phyloP scores from a whole-genome alignment of 1,140 invertebrate species.

The Bilobella aurantiaca region DNA sequence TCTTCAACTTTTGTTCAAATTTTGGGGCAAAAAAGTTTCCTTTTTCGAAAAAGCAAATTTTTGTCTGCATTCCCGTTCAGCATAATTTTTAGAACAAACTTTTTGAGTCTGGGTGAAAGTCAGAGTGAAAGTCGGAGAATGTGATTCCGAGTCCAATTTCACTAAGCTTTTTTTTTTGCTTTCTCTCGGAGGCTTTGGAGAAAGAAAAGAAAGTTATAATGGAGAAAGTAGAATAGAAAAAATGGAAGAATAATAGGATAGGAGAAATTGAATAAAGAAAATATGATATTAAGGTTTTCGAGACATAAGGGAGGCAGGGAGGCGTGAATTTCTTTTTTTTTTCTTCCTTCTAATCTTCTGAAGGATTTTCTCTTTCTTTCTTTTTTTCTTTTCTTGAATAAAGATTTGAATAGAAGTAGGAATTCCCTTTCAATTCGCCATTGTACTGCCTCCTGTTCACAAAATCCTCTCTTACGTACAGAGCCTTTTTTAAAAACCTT shows the following conservation, averaged over 20 bases:
- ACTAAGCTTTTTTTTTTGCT: too few species aligned
- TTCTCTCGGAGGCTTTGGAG: too few species aligned
- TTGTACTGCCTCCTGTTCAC: not conserved
- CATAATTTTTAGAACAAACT: too few species aligned
- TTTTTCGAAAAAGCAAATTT: too few species aligned
- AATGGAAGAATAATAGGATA: constrained; percentile 3
- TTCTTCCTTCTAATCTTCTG: not conserved
- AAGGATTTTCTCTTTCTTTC: not conserved
- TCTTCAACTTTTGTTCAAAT: too few species aligned
- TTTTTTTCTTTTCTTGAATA: not conserved
- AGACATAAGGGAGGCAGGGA: too few species aligned
- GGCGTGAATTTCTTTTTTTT: not conserved
- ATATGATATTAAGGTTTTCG: constrained; percentile 7
- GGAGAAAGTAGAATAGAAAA: not conserved
- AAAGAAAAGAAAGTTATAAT: not conserved
- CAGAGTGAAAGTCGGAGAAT: too few species aligned
- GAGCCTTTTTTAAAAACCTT: not conserved
- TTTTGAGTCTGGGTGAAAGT: too few species aligned
- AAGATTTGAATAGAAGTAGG: constrained; percentile 6
- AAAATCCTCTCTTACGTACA: not conserved
- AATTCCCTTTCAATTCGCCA: not conserved
- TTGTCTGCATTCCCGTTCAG: too few species aligned
- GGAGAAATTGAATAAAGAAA: not conserved
- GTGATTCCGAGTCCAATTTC: too few species aligned
- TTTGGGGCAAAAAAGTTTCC: too few species aligned